A percentile compares a stretch with the other conserved stretches of the same genome.
phyloP scores from a whole-genome alignment of 1,140 invertebrate genomes.

The Drosophila malerkotliana region DNA sequence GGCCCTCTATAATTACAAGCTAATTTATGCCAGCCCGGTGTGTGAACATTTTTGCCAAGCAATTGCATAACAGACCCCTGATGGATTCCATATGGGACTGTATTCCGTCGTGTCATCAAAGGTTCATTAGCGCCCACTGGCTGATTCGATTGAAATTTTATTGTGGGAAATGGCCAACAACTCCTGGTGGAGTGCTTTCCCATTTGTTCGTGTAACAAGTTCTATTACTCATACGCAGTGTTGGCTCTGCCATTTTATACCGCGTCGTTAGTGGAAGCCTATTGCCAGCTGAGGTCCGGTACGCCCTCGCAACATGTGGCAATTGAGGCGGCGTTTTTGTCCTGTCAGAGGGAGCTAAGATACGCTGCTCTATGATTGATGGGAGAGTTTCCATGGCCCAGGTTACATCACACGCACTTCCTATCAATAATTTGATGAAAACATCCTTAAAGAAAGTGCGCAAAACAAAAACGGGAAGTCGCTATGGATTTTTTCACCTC shows the following conservation, averaged over 20 bases:
- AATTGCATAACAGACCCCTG: slow-evolving; percentile 45
- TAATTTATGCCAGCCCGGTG: slow-evolving; percentile 11
- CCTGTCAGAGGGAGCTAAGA: slow-evolving; percentile 1
- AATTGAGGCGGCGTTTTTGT: slow-evolving; percentile 3
- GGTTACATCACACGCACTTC: slow-evolving; percentile 2
- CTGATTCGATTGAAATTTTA: neutral
- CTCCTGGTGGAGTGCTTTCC: no score
- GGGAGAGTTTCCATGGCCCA: neutral
- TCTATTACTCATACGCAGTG: neutral
- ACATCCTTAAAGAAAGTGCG: neutral
- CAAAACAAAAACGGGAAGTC: slow-evolving; percentile 19
- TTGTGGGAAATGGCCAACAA: neutral
- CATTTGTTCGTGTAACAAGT: neutral
- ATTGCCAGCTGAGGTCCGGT: slow-evolving; percentile 31
- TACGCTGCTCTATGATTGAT: slow-evolving; percentile 24
- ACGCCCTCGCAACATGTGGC: slow-evolving; percentile 21
- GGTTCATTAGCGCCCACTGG: slow-evolving; percentile 26
- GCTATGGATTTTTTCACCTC: slow-evolving; percentile 24
- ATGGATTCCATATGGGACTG: slow-evolving; percentile 43
- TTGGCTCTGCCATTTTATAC: slow-evolving; percentile 17
- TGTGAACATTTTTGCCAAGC: slow-evolving; percentile 40
- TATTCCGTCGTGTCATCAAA: slow-evolving; percentile 25
- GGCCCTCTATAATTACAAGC: slow-evolving; percentile 46
- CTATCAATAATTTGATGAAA: neutral
- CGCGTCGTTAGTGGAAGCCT: slow-evolving; percentile 21